These are phyloP conservation scores for Stichopus horrens DNA, from an alignment of 53 echinoderm and acorn worm genomes.

Conservation along the genomic window DNA sequence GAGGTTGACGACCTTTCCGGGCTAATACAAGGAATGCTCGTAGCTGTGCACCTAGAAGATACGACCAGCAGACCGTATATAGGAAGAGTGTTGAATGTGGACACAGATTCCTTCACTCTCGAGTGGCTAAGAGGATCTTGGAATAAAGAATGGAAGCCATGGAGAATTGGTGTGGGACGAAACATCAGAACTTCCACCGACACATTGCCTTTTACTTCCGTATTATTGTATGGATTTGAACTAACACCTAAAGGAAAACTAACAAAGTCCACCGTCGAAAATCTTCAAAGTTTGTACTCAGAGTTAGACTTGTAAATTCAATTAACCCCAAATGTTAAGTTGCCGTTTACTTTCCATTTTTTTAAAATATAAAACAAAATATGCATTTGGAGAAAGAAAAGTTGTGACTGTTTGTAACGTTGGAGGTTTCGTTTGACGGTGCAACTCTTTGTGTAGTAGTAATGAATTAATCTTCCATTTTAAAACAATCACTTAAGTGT, in stretches of 20 bases:
- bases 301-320: neutral
- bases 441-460: too few relatives aligned
- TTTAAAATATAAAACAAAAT: too few relatives aligned
- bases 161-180: neutral
- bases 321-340: neutral
- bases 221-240: neutral
- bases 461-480: too few relatives aligned
- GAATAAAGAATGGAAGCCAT: neutral
- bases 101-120: neutral
- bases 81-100: neutral
- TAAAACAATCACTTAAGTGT: too few relatives aligned
- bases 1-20: neutral
- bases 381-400: too few relatives aligned
- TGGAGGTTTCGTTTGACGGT: too few relatives aligned
- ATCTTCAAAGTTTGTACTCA: neutral
- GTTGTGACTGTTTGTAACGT: too few relatives aligned
- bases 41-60: neutral
- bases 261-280: neutral
- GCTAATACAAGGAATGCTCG: neutral
- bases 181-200: neutral
- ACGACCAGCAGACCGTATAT: neutral
- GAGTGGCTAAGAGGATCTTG: neutral
- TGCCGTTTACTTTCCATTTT: too few relatives aligned
- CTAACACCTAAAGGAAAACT: neutral
- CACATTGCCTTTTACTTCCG: neutral